phyloP scores from a whole-genome alignment of 2,113 vertebrate species.

The Sinosuthora webbiana region DNA sequence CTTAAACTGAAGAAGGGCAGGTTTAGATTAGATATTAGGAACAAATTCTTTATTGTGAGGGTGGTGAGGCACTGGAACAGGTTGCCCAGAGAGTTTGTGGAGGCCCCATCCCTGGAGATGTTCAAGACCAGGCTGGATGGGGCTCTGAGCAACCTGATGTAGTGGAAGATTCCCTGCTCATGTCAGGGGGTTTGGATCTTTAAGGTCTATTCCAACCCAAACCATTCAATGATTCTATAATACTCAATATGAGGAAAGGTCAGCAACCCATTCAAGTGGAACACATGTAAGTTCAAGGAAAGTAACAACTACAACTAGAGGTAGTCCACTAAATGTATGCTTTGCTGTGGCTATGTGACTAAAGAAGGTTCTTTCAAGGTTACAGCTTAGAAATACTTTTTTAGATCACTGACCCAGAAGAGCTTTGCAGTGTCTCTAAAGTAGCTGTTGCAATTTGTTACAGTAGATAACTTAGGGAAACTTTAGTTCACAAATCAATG shows the following conservation, averaged over 20 bases:
- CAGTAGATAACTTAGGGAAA: slow-evolving; percentile 15
- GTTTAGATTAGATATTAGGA: not conserved
- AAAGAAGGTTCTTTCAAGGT: not conserved
- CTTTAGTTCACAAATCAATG: slow-evolving; percentile 30
- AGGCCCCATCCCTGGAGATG: not conserved
- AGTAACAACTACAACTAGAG: not conserved
- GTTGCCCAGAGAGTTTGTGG: not conserved
- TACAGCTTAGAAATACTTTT: not conserved
- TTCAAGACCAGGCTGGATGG: not conserved
- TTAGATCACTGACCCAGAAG: not conserved
- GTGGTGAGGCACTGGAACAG: not conserved
- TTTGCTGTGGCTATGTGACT: not conserved
- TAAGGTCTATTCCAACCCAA: not conserved
- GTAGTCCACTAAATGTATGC: not conserved
- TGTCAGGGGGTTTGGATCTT: not conserved
- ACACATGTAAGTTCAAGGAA: not conserved
- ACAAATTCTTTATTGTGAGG: not conserved
- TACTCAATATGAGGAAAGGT: not conserved
- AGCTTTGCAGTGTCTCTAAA: not conserved
- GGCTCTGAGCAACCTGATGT: not conserved
- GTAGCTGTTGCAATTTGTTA: not conserved
- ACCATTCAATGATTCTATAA: not conserved
- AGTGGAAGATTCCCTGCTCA: not conserved
- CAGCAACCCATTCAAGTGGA: not conserved
- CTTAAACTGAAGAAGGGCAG: not conserved